phyloP scores from a whole-genome alignment of 2,888 invertebrate species.

The Apodemia duryi region DNA sequence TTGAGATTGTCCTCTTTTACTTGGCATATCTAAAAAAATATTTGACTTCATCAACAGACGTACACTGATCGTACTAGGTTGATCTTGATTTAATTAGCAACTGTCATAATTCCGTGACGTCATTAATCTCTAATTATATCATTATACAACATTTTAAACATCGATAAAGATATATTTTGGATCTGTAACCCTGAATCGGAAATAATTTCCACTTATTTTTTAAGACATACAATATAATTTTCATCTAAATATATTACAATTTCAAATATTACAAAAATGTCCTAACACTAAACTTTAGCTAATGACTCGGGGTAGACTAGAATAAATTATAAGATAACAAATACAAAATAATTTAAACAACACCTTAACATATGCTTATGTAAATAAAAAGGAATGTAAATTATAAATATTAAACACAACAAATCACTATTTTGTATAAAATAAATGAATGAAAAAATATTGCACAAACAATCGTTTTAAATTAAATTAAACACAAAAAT shows the following conservation, averaged over 20 bases:
- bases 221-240: constrained; percentile 35
- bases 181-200: constrained; percentile 45
- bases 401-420: constrained; percentile 26
- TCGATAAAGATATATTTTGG: constrained; percentile 36
- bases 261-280: constrained; percentile 36
- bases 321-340: constrained; percentile 32
- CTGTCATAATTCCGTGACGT: neutral
- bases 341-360: constrained; percentile 38
- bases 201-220: constrained; percentile 34
- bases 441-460: constrained; percentile 26
- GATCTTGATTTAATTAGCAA: constrained; percentile 19
- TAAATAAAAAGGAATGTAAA: constrained; percentile 39
- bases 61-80: neutral
- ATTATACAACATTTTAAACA: constrained; percentile 35
- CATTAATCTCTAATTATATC: constrained; percentile 13
- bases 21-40: neutral
- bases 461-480: constrained; percentile 16
- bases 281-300: constrained; percentile 38
- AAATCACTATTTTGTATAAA: constrained; percentile 20
- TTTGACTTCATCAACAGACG: too few species aligned
- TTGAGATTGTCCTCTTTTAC: neutral
- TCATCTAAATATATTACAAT: constrained; percentile 41
- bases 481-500: constrained; percentile 8
- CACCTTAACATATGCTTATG: constrained; percentile 35
- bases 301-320: constrained; percentile 38